phyloP scores from a whole-genome alignment of 2,113 vertebrate species.

The Excalfactoria chinensis region DNA sequence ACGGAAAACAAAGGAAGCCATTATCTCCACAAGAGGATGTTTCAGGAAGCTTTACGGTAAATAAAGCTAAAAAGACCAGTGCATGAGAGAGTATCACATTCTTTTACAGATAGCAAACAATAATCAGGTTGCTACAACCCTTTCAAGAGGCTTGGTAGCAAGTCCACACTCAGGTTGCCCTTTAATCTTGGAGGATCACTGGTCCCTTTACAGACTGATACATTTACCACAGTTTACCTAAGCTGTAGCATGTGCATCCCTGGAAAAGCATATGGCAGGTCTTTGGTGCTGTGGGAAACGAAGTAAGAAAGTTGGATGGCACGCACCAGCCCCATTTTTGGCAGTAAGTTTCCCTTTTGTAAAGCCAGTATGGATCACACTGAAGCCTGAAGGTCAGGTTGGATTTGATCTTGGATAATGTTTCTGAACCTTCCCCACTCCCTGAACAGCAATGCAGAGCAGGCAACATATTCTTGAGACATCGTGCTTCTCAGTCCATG shows the following conservation, averaged over 20 bases:
- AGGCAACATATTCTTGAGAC: background rate
- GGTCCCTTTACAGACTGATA: background rate
- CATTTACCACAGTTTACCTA: background rate
- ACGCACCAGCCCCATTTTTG: background rate
- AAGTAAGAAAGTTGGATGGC: background rate
- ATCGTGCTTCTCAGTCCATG: background rate
- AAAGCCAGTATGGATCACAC: background rate
- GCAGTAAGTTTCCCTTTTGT: background rate
- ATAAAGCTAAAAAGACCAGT: slow-evolving; percentile 32
- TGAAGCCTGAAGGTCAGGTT: background rate
- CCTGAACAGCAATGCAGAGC: accelerated
- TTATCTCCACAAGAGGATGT: slow-evolving; percentile 12
- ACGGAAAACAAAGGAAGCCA: slow-evolving; percentile 37
- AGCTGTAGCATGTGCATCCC: background rate
- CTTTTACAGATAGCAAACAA: background rate
- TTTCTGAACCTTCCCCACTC: background rate
- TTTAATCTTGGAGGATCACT: slow-evolving; percentile 19
- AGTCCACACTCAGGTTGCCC: background rate
- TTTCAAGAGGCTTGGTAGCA: background rate
- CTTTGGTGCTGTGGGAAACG: accelerated
- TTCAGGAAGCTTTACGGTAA: slow-evolving; percentile 5
- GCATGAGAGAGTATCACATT: background rate
- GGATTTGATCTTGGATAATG: background rate
- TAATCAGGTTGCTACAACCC: slow-evolving; percentile 18
- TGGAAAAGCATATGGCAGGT: background rate